phyloP scores from a whole-genome alignment of 2,888 invertebrate species.

The Lucinisca nassula region DNA sequence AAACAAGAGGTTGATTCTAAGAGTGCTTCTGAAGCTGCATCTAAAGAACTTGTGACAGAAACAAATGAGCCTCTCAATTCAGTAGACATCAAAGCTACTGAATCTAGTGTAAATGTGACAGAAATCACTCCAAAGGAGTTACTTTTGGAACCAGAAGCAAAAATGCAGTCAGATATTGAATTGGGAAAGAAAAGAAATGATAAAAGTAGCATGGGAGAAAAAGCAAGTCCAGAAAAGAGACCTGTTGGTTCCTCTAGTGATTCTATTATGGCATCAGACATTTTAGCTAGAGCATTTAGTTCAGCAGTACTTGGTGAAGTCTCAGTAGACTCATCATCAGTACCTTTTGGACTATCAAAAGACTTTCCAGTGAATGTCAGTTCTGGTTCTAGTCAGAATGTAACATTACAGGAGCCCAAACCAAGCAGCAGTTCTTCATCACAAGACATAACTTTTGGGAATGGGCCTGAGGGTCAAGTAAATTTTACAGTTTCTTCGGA shows the following conservation, averaged over 20 bases:
- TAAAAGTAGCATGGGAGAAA: neutral
- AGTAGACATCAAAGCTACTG: neutral
- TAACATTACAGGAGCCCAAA: neutral
- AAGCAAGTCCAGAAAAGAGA: neutral
- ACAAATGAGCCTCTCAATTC: neutral
- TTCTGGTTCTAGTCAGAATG: neutral
- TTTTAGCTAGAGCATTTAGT: slow-evolving; percentile 61
- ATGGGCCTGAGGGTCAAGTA: slow-evolving; percentile 19
- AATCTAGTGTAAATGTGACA: neutral
- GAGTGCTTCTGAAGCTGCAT: neutral
- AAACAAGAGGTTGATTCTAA: neutral
- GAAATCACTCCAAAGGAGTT: neutral
- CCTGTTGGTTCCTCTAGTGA: slow-evolving; percentile 19
- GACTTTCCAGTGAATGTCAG: neutral
- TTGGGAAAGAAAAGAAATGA: neutral
- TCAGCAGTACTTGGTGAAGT: slow-evolving; percentile 55
- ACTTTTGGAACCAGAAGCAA: neutral
- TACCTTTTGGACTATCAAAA: neutral
- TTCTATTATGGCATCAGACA: slow-evolving; percentile 48
- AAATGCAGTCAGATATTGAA: neutral
- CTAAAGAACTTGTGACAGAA: neutral
- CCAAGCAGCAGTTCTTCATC: neutral
- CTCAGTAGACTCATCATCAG: slow-evolving; percentile 52
- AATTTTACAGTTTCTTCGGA: slow-evolving; percentile 28
- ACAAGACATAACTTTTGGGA: neutral